Evolutionary conservation across 2,888 invertebrate genomes (phyloP).

Genomic region (Bhutanitis thaidina): DNA sequence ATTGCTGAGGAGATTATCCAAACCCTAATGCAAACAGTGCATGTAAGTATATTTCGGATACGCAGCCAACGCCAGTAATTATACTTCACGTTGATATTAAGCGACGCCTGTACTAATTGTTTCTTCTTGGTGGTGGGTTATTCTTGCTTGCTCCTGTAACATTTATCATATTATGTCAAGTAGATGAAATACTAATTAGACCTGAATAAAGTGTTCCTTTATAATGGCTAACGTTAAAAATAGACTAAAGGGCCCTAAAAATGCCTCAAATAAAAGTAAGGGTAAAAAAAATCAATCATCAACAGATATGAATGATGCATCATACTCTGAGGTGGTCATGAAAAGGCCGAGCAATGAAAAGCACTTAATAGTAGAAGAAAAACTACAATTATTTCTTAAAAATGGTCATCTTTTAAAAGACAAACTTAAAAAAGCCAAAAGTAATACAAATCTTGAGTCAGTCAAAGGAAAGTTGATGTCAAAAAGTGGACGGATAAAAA

Average conservation of each 20-base stretch:
- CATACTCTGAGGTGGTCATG: slow-evolving; percentile 28
- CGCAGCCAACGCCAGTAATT: slow-evolving; percentile 27
- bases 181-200: slow-evolving; percentile 44
- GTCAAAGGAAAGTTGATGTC: slow-evolving; percentile 29
- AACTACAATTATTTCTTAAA: slow-evolving; percentile 33
- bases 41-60: slow-evolving; percentile 63
- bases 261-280: slow-evolving; percentile 40
- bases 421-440: slow-evolving; percentile 28
- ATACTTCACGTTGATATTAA: slow-evolving; percentile 19
- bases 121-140: slow-evolving; percentile 59
- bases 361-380: slow-evolving; percentile 19
- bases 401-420: slow-evolving; percentile 35
- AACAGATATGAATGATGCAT: slow-evolving; percentile 41
- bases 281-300: slow-evolving; percentile 49
- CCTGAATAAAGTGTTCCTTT: slow-evolving; percentile 20
- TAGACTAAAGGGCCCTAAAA: slow-evolving; percentile 56
- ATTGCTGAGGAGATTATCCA: slow-evolving; percentile 71
- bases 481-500: slow-evolving; percentile 33
- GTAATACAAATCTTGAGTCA: slow-evolving; percentile 1
- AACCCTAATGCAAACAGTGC: slow-evolving; percentile 62
- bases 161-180: slow-evolving; percentile 29
- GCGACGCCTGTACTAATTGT: slow-evolving; percentile 39
- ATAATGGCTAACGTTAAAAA: slow-evolving; percentile 67
- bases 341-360: slow-evolving; percentile 26
- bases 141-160: slow-evolving; percentile 32